These are phyloP conservation scores for Aythya baeri DNA, from an alignment of 2,113 vertebrate species.

Conservation along the genomic window DNA sequence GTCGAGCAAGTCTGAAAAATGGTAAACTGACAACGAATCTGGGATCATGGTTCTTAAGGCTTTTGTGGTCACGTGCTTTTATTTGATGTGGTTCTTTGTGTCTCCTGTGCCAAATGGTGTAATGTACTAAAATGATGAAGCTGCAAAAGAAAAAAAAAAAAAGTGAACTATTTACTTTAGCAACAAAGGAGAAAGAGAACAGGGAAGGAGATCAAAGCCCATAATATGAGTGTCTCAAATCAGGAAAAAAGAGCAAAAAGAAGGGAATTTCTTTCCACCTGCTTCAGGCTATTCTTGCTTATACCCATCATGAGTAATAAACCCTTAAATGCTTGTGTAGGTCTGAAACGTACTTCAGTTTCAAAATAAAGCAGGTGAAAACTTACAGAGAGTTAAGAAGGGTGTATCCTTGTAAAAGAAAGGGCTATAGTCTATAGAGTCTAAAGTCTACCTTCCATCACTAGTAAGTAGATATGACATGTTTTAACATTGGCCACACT, in stretches of 20 bases:
- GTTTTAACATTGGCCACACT: neutral
- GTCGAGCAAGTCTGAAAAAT: conserved; percentile 70
- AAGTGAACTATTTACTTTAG: conserved; percentile 59
- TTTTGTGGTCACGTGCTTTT: conserved; percentile 77
- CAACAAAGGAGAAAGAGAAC: conserved; percentile 57
- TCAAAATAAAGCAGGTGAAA: neutral
- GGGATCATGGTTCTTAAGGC: conserved; percentile 65
- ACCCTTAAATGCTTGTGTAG: neutral
- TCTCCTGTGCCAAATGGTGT: conserved; percentile 74
- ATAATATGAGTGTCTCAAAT: conserved; percentile 46
- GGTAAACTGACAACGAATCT: conserved; percentile 67
- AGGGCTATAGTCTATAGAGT: neutral
- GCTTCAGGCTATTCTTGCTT: neutral
- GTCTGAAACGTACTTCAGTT: conserved; percentile 1
- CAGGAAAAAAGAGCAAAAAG: conserved; percentile 25
- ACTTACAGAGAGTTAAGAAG: neutral
- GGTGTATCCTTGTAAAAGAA: neutral
- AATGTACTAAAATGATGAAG: conserved; percentile 77
- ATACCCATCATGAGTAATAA: neutral
- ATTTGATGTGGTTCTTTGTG: conserved; percentile 80
- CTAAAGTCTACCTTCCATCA: conserved; percentile 12
- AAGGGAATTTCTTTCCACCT: conserved; percentile 1
- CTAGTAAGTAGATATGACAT: neutral
- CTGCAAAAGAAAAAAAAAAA: conserved; percentile 56
- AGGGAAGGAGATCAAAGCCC: conserved; percentile 70